Conservation (phyloP, 2,888 invertebrate species). For the Drosophila lacicola region DNA sequence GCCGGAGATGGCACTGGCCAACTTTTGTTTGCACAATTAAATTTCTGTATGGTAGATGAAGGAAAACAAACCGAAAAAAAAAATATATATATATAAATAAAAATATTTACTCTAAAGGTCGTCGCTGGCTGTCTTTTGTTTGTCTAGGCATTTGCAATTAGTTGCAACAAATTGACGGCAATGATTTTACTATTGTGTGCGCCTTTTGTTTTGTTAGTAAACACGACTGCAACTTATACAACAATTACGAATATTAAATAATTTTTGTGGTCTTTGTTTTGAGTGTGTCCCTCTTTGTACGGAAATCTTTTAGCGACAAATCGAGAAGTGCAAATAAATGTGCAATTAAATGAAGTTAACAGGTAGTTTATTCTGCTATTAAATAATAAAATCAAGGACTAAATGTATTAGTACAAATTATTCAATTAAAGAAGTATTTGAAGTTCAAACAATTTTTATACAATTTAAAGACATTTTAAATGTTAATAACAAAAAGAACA, state of each 20-base stretch:
- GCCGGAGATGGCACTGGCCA: conserved; percentile 48
- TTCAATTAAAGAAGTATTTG: no score
- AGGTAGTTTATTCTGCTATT: no score
- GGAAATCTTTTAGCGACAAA: not conserved
- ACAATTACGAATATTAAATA: conserved; percentile 45
- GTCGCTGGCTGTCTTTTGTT: conserved; percentile 50
- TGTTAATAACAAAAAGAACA: no score
- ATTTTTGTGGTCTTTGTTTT: conserved; percentile 24
- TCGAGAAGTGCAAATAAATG: conserved; percentile 9
- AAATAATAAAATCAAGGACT: not conserved
- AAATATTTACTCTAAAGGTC: conserved; percentile 57
- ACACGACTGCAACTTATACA: conserved; percentile 32
- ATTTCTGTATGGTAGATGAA: conserved; percentile 44
- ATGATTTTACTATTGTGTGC: conserved; percentile 48
- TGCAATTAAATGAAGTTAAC: conserved; percentile 1
- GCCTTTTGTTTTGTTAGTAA: conserved; percentile 29
- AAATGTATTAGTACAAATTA: not conserved
- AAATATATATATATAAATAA: conserved; percentile 12
- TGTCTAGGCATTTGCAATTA: conserved; percentile 63
- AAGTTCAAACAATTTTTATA: no score
- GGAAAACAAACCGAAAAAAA: conserved; percentile 19
- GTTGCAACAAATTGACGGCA: conserved; percentile 69
- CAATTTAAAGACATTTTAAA: no score
- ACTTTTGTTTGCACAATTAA: conserved; percentile 71
- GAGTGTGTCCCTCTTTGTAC: not conserved